These are phyloP conservation scores for Oreotrochilus melanogaster DNA, from an alignment of 2,113 vertebrate species.

Conservation along the genomic window DNA sequence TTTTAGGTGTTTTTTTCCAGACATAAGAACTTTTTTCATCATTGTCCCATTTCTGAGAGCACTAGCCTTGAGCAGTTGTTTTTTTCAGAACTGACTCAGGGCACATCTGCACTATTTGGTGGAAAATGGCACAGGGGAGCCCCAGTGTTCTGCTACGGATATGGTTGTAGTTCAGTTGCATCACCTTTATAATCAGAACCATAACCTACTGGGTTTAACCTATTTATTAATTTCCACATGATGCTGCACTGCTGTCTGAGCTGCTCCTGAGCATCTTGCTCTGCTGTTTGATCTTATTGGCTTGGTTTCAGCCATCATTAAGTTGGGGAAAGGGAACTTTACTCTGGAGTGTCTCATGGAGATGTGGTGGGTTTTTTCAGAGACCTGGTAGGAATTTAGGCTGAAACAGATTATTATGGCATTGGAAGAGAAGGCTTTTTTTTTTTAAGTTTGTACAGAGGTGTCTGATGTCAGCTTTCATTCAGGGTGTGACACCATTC, in stretches of 20 bases:
- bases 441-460: no score
- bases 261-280: neutral
- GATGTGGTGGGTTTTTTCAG: neutral
- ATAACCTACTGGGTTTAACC: neutral
- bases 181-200: neutral
- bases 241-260: neutral
- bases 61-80: neutral
- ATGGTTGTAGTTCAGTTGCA: neutral
- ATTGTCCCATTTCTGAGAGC: neutral
- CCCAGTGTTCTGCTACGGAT: neutral
- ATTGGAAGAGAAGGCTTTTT: neutral
- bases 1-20: neutral
- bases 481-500: neutral
- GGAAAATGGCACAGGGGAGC: neutral
- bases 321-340: neutral
- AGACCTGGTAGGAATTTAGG: neutral
- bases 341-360: neutral
- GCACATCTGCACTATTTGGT: neutral
- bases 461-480: no score
- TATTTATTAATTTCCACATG: neutral
- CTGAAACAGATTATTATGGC: neutral
- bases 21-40: neutral
- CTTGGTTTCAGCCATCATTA: neutral
- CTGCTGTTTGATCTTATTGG: neutral
- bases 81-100: neutral